Base-by-base conservation (phyloP, 2,888 invertebrate genomes). In the Mesorhabditis spiculigera region DNA sequence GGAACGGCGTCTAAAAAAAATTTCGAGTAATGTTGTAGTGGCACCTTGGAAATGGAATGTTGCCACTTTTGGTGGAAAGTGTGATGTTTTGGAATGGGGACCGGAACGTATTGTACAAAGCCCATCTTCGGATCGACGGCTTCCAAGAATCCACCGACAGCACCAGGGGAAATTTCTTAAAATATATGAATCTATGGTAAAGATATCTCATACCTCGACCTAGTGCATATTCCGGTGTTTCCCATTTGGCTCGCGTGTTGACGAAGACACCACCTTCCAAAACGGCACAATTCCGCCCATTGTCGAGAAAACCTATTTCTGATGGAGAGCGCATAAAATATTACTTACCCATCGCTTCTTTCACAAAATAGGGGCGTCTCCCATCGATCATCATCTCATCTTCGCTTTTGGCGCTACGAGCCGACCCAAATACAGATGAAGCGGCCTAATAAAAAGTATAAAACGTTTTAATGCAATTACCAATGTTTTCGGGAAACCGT, bases 101-200 rank as follows among this genome's bases (percentile, higher is more conserved):
- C 86, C 1, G 89, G 88, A 42, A 90, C 84, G 78, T 90, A 90
- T 68, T 89, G 86, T 13, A 89, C 82, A 72, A 87, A 88, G 13
- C 87, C 86, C 71, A 86, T 86, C 5, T 86, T 82, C 4, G 88
- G 75, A 83, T 90, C 90, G 42, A 88, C 86, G n/a, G 90, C 87
- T 84, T 90, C 89, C 65, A 90, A 82, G 78, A 87, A 90, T 16
- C 88, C 87, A 58, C 85, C 75, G 4, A 86, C 74, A 5, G 80
- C 76, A 4, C 82, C 83, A 28, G 87, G 44, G n/a, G 72, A 63
- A 5, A 71, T 43, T 43, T 73, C 79, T 77, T 66, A 58, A 66
- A 71, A 8, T 5, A 16, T 5, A 62, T 28, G 13, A 69, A 44
- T 61, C 10, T 45, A 69, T 67, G 62, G 28, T 13, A 71, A 41